Evolutionary conservation across 2,888 invertebrate genomes (phyloP), one percentile per base, ranked within the genome.

Genomic region (Noctua pronuba): DNA sequence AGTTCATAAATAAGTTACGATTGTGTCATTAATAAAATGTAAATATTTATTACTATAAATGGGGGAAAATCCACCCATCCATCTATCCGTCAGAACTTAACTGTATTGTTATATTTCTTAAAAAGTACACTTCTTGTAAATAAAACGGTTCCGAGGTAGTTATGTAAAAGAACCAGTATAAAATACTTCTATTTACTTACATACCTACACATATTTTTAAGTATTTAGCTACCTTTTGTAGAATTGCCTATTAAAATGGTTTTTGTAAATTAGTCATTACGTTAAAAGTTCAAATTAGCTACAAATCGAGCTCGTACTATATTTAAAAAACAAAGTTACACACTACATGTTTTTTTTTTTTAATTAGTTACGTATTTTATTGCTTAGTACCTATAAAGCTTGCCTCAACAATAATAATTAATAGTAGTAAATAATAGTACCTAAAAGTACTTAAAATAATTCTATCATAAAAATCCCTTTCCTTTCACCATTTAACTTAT

Each of bases 71-170:
- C 60, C 4, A 46, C 16, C 18, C 21, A n/a, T 28, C 60, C 4
- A 46, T 16, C 18, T 16, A n/a, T 28, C 2, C 28, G 24, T 60
- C n/a, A 44, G 5, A 44, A 68, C 16, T 21, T 60, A 38, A 52
- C 35, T 31, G 6, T 21, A 16, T 1, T 18, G 18, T 10, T 70
- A n/a, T 18, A 68, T 62, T 18, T 41, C 24, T 18, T 55, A 55
- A 46, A 67, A 67, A 24, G 4, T 21, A 70, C 2, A 18, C 10
- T 62, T 65, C 16, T 41, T 49, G 55, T 77, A 80, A 77, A 71
- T 62, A 68, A 46, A 76, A 71, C 24, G 24, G 52, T 28, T 68
- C 31, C 52, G 71, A 78, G 73, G 78, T 77, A 82, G 44, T 28
- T 44, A 41, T 58, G 49, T 49, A 60, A 67, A 79, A 60, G 24